phyloP scores from a whole-genome alignment of 2,797 vertebrate species.

The Ciconia nigra region DNA sequence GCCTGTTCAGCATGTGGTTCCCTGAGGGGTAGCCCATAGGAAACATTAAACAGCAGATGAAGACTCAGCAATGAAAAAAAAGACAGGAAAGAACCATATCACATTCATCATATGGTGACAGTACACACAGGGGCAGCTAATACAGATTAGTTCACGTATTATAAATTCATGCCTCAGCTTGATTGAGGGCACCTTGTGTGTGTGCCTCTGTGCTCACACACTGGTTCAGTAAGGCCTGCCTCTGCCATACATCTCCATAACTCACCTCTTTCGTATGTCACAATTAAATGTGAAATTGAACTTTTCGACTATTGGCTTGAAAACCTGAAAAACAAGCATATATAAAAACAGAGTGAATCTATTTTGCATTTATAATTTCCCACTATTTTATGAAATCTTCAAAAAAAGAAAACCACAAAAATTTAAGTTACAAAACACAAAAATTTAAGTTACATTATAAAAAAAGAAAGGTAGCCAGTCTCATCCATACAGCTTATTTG shows the following conservation, averaged over 20 bases:
- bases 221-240: background rate
- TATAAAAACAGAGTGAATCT: background rate
- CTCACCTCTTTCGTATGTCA: constrained; percentile 90
- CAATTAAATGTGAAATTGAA: constrained; percentile 91
- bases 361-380: background rate
- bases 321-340: constrained; percentile 82
- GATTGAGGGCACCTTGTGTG: background rate
- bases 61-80: background rate
- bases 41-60: background rate
- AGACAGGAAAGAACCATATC: background rate
- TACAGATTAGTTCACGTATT: background rate
- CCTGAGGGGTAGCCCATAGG: background rate
- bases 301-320: constrained; percentile 90
- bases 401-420: background rate
- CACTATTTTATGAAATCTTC: background rate
- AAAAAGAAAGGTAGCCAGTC: background rate
- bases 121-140: background rate
- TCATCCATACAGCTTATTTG: background rate
- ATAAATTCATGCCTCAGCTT: background rate
- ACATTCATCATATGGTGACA: background rate
- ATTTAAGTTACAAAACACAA: background rate
- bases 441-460: background rate
- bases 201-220: background rate
- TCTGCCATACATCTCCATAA: background rate
- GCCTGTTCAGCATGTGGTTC: background rate